These are phyloP conservation scores for Manduca sexta DNA, from an alignment of 1,140 invertebrate genomes.

Conservation along the genomic window DNA sequence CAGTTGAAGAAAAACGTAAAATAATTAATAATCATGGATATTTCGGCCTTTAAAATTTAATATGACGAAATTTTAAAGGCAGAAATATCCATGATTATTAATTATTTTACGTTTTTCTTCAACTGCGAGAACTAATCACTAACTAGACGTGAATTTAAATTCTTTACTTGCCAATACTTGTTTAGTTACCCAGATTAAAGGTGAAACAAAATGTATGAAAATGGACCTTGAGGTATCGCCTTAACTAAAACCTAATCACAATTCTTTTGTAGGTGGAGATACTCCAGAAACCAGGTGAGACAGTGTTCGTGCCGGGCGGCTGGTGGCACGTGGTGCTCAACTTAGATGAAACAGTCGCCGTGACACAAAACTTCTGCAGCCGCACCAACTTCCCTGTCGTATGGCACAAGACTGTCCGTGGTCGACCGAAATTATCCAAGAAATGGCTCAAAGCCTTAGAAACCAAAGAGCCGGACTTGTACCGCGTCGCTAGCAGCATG, in stretches of 20 bases:
- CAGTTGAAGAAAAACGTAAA: no score
- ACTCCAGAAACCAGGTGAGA: slow-evolving; percentile 97
- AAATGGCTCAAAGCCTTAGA: slow-evolving; percentile 86
- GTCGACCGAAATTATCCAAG: slow-evolving; percentile 93
- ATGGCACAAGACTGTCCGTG: slow-evolving; percentile 98
- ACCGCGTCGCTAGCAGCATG: slow-evolving; percentile 87
- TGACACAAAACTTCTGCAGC: slow-evolving; percentile 99
- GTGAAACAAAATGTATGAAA: no score
- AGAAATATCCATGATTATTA: no score
- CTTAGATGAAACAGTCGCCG: slow-evolving; percentile 95
- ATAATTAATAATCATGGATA: no score
- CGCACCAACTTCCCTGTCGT: slow-evolving; percentile 96
- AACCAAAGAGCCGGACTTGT: slow-evolving; percentile 87
- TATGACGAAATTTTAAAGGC: no score
- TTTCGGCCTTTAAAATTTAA: no score
- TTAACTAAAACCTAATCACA: background rate
- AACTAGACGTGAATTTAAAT: no score
- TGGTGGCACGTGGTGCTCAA: slow-evolving; percentile 99
- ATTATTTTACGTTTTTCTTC: no score
- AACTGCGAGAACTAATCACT: no score
- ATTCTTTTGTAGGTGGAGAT: slow-evolving; percentile 86
- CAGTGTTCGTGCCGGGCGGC: slow-evolving; percentile 97
- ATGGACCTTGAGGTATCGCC: no score
- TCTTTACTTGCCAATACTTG: no score
- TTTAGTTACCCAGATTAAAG: no score